phyloP scores from a whole-genome alignment of 64 coral and sea anemone genomes.

The Hydrozoanthus tunicans region DNA sequence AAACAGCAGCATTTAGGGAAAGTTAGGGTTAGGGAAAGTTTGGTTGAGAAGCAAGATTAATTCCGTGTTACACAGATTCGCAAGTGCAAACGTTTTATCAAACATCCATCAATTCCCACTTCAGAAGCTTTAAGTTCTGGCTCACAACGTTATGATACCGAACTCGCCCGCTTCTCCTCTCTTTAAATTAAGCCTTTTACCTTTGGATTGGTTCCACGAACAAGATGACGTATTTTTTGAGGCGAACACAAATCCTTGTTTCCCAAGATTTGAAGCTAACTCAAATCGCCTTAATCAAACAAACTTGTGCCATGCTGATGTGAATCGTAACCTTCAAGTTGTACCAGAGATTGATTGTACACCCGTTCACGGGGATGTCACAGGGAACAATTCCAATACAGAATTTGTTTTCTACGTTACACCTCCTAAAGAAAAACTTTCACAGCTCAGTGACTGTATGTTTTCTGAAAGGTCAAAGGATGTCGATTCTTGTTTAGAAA shows the following conservation, averaged over 20 bases:
- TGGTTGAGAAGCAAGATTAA: too few relatives aligned
- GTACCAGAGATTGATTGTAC: slow-evolving; percentile 30
- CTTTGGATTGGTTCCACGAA: slow-evolving; percentile 6
- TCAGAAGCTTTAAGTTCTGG: background rate
- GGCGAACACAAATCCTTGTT: background rate
- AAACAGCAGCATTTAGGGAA: background rate
- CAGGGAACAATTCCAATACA: background rate
- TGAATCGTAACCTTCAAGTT: slow-evolving; percentile 13
- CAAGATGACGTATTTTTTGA: slow-evolving; percentile 46
- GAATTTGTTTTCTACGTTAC: slow-evolving; percentile 25
- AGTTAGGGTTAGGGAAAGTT: background rate
- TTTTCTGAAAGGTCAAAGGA: background rate
- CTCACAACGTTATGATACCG: slow-evolving; percentile 4
- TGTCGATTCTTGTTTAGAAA: background rate
- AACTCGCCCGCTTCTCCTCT: slow-evolving; percentile 21
- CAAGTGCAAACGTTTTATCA: background rate
- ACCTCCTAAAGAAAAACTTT: slow-evolving; percentile 22
- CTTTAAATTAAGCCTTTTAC: slow-evolving; percentile 29
- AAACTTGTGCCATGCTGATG: background rate
- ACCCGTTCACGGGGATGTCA: background rate
- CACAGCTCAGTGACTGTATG: slow-evolving; percentile 24
- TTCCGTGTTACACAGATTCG: background rate
- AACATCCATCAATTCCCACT: background rate
- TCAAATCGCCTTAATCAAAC: background rate
- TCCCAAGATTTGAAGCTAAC: background rate